These are phyloP conservation scores for Herpetotheres cachinnans DNA, from an alignment of 2,113 vertebrate species.

Conservation along the genomic window DNA sequence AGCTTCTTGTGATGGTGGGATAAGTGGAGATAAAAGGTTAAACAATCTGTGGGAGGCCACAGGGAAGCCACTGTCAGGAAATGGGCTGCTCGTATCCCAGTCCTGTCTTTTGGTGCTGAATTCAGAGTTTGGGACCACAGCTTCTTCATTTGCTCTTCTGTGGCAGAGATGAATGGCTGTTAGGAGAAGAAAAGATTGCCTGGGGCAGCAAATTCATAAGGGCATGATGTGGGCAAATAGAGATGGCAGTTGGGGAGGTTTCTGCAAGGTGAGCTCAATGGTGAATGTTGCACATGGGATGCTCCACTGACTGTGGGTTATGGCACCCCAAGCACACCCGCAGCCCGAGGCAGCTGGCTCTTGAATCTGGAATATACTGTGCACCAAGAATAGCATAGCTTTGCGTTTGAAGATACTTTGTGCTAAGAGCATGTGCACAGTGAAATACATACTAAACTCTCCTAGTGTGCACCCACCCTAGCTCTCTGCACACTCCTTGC, in stretches of 20 bases:
- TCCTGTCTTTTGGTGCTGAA: not conserved
- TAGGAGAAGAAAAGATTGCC: not conserved
- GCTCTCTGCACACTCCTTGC: not conserved
- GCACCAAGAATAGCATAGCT: not conserved
- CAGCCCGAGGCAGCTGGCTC: not conserved
- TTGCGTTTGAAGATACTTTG: not conserved
- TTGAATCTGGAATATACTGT: not conserved
- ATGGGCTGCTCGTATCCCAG: not conserved
- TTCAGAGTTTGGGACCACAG: not conserved
- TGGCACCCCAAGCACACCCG: not conserved
- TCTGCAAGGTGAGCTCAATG: fast-evolving
- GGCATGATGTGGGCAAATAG: fast-evolving
- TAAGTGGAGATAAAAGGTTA: slow-evolving; percentile 43
- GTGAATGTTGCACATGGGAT: not conserved
- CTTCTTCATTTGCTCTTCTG: not conserved
- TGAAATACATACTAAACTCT: not conserved
- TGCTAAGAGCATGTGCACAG: not conserved
- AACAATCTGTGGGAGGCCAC: not conserved
- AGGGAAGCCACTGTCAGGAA: not conserved
- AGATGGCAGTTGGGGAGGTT: not conserved
- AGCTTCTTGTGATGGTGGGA: not conserved
- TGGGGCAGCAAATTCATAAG: not conserved
- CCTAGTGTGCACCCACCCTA: not conserved
- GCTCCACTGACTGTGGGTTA: not conserved
- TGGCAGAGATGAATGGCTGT: not conserved